phyloP scores from a whole-genome alignment of 2,888 invertebrate genomes.

The Ethmia dodecea region DNA sequence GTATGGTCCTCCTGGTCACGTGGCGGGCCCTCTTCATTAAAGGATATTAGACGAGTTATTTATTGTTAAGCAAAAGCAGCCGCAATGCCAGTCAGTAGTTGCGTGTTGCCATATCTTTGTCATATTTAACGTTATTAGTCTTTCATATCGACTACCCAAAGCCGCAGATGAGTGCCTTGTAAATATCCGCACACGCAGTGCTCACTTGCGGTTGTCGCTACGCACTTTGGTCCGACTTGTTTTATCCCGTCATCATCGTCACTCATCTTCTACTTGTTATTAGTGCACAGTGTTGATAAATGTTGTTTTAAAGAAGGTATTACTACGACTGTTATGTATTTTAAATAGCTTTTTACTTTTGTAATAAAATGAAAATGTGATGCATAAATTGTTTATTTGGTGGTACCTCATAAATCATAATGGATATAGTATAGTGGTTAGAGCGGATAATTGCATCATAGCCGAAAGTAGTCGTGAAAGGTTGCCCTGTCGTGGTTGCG shows the following conservation, averaged over 20 bases:
- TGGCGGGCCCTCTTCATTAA: conserved; percentile 70
- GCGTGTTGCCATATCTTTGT: conserved; percentile 9
- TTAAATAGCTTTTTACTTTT: conserved; percentile 68
- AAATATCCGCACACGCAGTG: conserved; percentile 55
- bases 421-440: conserved; percentile 24
- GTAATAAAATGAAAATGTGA: conserved; percentile 65
- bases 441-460: conserved; percentile 44
- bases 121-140: conserved; percentile 8
- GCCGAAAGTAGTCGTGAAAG: conserved; percentile 70
- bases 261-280: conserved; percentile 69
- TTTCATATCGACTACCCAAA: conserved; percentile 26
- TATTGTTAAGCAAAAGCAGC: conserved; percentile 41
- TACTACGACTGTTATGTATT: conserved; percentile 72
- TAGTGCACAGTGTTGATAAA: conserved; percentile 73
- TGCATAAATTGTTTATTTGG: conserved; percentile 53
- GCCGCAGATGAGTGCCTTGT: conserved; percentile 49
- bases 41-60: conserved; percentile 43
- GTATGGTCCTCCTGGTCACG: conserved; percentile 73
- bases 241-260: conserved; percentile 31
- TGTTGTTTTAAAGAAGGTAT: conserved; percentile 60
- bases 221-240: conserved; percentile 28
- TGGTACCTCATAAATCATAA: conserved; percentile 33
- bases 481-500: conserved; percentile 36
- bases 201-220: conserved; percentile 34
- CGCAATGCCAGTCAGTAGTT: conserved; percentile 18